These are phyloP conservation scores for Podocnemis expansa DNA, from an alignment of 2,113 vertebrate species.

Conservation along the genomic window DNA sequence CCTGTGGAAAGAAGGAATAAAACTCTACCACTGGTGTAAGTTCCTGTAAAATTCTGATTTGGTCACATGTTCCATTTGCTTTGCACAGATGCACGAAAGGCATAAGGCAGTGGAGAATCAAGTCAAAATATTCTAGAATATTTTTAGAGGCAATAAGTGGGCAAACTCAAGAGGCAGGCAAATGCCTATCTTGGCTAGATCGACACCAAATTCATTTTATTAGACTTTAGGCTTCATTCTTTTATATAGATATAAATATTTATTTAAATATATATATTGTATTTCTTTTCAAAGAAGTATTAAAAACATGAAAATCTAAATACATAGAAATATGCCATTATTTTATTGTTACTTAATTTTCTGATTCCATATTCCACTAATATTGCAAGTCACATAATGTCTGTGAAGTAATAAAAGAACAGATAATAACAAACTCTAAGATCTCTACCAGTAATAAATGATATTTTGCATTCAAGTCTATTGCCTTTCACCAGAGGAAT, in stretches of 20 bases:
- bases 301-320: background rate
- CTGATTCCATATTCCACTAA: background rate
- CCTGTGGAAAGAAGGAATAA: background rate
- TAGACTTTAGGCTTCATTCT: no score
- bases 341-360: background rate
- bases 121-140: no score
- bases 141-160: background rate
- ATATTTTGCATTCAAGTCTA: background rate
- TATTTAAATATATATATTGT: no score
- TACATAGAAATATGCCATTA: background rate
- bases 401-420: background rate
- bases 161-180: background rate
- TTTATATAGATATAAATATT: no score
- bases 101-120: no score
- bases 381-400: background rate
- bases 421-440: background rate
- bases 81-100: no score
- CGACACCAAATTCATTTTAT: background rate
- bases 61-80: no score
- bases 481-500: background rate
- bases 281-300: no score
- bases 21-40: background rate
- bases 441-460: background rate
- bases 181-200: background rate
- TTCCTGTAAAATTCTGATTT: background rate